Percentiles rank a stretch among this genome's conserved stretches.
Conservation (phyloP, 2,888 invertebrate genomes). For the Ophraella communa region DNA sequence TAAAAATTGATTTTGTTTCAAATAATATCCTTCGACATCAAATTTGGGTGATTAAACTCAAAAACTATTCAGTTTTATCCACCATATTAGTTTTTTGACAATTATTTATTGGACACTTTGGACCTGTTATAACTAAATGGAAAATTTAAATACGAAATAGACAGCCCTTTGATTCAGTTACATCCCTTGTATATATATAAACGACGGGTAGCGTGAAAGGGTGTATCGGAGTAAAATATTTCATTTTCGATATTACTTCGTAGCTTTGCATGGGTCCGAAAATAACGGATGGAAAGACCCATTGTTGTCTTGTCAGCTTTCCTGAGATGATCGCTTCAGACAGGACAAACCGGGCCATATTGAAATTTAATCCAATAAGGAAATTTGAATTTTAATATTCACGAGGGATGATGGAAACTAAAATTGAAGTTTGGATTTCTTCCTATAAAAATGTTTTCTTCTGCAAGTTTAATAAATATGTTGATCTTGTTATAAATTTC, state of each 20-base stretch:
- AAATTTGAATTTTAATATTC: background rate
- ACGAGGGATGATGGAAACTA: no score
- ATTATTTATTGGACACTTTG: no score
- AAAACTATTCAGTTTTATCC: no score
- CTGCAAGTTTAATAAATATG: no score
- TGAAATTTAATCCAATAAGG: slow-evolving; percentile 49
- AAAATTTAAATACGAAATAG: slow-evolving; percentile 46
- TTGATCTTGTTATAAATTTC: background rate
- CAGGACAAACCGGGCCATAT: slow-evolving; percentile 47
- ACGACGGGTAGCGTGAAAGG: slow-evolving; percentile 56
- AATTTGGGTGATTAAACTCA: no score
- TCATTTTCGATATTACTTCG: slow-evolving; percentile 59
- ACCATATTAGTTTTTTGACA: no score
- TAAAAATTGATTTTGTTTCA: no score
- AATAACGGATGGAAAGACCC: slow-evolving; percentile 56
- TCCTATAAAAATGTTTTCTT: no score
- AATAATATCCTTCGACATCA: no score
- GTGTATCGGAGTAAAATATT: slow-evolving; percentile 59
- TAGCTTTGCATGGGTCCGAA: slow-evolving; percentile 54
- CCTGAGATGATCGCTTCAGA: slow-evolving; percentile 42
- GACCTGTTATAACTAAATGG: no score
- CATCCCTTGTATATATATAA: slow-evolving; percentile 58
- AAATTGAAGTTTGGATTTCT: no score
- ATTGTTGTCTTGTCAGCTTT: slow-evolving; percentile 55
- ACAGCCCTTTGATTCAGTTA: slow-evolving; percentile 50